Base-by-base conservation (phyloP, 1,140 invertebrate genomes). In the Drosophila grimshawi region DNA sequence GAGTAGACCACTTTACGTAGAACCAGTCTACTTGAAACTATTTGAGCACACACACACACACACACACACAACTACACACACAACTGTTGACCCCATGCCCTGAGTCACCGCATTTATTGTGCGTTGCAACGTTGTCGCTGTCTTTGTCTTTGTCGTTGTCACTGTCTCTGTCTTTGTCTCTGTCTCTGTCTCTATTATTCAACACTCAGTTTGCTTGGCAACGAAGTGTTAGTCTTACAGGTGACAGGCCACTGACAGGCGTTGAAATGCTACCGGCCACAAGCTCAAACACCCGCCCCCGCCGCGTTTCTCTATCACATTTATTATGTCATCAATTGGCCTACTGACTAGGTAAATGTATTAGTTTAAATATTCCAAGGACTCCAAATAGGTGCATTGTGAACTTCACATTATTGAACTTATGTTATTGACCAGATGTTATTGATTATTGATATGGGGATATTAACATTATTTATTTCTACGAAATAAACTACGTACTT, bases 241-340 rank as follows among this genome's bases (percentile, higher is more conserved):
- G 63, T 79, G 80, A 81, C 80, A 81, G 68, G 68, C 55, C 61
- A 80, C 71, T 63, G 80, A 83, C 80, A 82, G 74, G 74, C 62
- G 80, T 45, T 79, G 53, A 68, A 81, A 56, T 10, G 29, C 45
- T 39, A 63, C 19, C 49, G 11, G 52, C 8, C 19, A 53, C 35
- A 29, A 19, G 10, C 37, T 46, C 39, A 8, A 39, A 45, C 69
- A 37, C 66, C 51, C 19, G 39, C 59, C 8, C 32, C 39, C 46
- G 43, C 51, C 56, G 41, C 30, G 1, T 7, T n/a, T 29, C 29
- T 3, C 7, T 37, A 35, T 32, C 7, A 11, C 55, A 48, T 5
- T 63, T 63, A 63, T 52, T 63, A 32, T 63, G 61, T 41, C 61
- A 63, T 48, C 45, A 29, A 48, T 39, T 5, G 8, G 57, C 32